These are phyloP conservation scores for Lydus trimaculatus DNA, from an alignment of 2,888 invertebrate genomes.

Conservation along the genomic window DNA sequence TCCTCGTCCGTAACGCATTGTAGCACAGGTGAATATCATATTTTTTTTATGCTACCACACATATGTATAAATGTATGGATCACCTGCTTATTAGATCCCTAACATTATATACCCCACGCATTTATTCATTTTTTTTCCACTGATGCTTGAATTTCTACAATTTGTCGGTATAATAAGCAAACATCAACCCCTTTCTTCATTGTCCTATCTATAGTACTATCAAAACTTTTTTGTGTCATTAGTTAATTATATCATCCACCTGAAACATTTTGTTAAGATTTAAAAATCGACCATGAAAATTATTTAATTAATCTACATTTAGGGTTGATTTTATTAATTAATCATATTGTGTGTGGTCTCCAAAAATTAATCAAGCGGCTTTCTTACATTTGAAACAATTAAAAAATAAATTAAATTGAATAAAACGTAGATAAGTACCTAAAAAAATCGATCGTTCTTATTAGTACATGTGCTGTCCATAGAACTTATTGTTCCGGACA, in stretches of 20 bases:
- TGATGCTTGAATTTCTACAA: constrained; percentile 40
- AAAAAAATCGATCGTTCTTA: constrained; percentile 27
- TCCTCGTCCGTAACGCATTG: constrained; percentile 29
- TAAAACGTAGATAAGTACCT: background rate
- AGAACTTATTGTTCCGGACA: constrained; percentile 29
- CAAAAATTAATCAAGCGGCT: constrained; percentile 24
- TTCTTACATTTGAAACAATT: constrained; percentile 2
- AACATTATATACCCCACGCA: constrained; percentile 43
- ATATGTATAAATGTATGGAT: constrained; percentile 27
- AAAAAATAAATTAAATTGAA: background rate
- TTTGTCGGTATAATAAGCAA: constrained; percentile 47
- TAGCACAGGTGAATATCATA: constrained; percentile 40
- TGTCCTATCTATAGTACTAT: constrained; percentile 6
- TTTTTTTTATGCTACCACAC: constrained; percentile 33
- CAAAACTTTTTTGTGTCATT: constrained; percentile 18
- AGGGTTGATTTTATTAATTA: constrained; percentile 28
- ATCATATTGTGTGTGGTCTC: constrained; percentile 27
- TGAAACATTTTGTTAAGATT: background rate
- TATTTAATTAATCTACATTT: constrained; percentile 12
- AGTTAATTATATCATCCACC: constrained; percentile 18
- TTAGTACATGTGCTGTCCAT: constrained; percentile 19
- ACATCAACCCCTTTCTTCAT: constrained; percentile 39
- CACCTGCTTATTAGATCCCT: constrained; percentile 41
- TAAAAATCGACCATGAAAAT: background rate
- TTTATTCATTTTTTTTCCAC: constrained; percentile 34